Evolutionary conservation across 2,888 invertebrate genomes (phyloP), one percentile per base, ranked within the genome.

Genomic region (Limnephilus marmoratus): DNA sequence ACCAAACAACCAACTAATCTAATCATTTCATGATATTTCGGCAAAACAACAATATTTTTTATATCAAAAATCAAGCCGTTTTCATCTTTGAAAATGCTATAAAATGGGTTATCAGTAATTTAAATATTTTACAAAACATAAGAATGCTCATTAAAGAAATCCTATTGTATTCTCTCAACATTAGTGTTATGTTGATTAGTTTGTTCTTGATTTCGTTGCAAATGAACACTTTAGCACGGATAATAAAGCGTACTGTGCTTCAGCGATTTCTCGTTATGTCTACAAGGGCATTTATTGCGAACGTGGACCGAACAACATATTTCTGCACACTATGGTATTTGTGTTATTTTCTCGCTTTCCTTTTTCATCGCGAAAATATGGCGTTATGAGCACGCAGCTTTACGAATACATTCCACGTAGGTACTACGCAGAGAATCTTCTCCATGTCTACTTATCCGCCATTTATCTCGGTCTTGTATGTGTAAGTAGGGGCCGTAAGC

Each of bases 301-400:
- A 88, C 68, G 88, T 68, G 88, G 88, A 49, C 41, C 88, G 88
- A 88, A 88, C 68, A 18, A 45, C n/a, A 68, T 68, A 86, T 45
- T 86, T 88, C 31, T 53, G 88, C 88, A 88, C 49, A 80, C 88
- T 88, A 68, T 24, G 88, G 49, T 90, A 90, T 81, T 90, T 83
- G 83, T 90, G 49, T 90, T 90, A 49, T 90, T 83, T 45, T 82
- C 53, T 90, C 90, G 53, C 81, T 90, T 90, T 90, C 68, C 83
- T 90, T 90, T 90, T 90, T 90, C 90, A 90, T 83, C 81, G 90
- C 90, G 90, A 90, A 90, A 90, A 83, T 90, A 83, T 83, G 90
- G 81, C 31, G 45, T 83, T 68, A 68, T 90, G 83, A 83, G 53
- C 53, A 90, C 83, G 90, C 90, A 90, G 85, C 90, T 90, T 90